Evolutionary conservation across 2,113 vertebrate species (phyloP), one percentile per base, ranked within the genome.

Genomic region (Grantiella picta): DNA sequence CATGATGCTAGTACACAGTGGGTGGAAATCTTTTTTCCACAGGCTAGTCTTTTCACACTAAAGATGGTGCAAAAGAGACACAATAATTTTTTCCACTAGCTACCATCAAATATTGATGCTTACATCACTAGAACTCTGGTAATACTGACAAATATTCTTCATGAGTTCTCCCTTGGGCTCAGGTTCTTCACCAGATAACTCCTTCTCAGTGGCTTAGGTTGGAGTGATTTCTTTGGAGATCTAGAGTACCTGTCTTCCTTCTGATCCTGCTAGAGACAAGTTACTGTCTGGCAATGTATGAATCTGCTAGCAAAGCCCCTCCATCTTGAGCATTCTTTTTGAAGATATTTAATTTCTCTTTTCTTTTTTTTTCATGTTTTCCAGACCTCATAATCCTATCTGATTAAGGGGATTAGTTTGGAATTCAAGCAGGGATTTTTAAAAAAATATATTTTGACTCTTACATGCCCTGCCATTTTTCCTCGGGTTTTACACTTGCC

Each of bases 1-100:
- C 0, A 2, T 0, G 2, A 5, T 56, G 9, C 8, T 76, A 23
- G 61, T 72, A 65, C 11, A 15, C n/a, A 16, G 5, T 27, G 4
- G 6, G 16, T 2, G 5, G 59, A 63, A 76, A 57, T 63, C 22
- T 78, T 89, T 86, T 47, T 10, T 64, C 29, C 68, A 9, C 5
- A 15, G 35, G 49, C 7, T 22, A 65, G 3, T 16, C 44, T 89
- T 89, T 69, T 83, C 31, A 70, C 25, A 28, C 20, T 54, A 36
- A 92, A 72, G 31, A 25, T 36, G 15, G 35, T 82, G 33, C 11
- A 92, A 76, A 86, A 45, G 18, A 77, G 14, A 12, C 8, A 88
- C 77, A 90, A 75, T 47, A 52, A 2, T 64, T 78, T 78, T 87
- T 87, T 50, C 40, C 36, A 57, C 42, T 64, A 60, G 40, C 23